Conservation (phyloP, 2,113 vertebrate genomes). For the Antigone vipio region DNA sequence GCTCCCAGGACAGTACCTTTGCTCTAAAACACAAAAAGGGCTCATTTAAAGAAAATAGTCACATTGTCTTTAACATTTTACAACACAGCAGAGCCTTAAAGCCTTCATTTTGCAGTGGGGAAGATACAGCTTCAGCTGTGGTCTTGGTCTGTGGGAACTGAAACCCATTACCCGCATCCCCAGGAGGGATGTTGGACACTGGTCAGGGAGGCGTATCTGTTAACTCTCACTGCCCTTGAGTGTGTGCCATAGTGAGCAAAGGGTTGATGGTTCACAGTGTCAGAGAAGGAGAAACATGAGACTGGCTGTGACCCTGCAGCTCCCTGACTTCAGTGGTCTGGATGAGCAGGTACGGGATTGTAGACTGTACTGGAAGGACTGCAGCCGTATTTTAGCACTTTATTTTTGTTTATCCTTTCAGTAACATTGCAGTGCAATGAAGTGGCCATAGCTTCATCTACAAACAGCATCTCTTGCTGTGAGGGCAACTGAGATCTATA, state of each 20-base stretch:
- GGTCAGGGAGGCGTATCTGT: fast-evolving
- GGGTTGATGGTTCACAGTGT: background rate
- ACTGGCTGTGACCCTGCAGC: background rate
- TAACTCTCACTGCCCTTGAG: background rate
- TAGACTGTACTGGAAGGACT: background rate
- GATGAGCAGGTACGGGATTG: background rate
- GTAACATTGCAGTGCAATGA: background rate
- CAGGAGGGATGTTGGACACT: too few relatives aligned
- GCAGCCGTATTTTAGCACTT: background rate
- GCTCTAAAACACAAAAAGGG: background rate
- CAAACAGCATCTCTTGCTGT: background rate
- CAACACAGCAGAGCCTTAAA: background rate
- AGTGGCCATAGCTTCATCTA: background rate
- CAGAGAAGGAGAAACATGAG: background rate
- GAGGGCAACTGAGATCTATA: background rate
- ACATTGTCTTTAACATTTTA: background rate
- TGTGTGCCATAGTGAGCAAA: background rate
- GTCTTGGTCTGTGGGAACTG: background rate
- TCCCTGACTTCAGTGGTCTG: background rate
- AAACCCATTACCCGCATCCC: too few relatives aligned
- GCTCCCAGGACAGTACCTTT: background rate
- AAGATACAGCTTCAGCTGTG: background rate
- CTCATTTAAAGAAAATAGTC: background rate
- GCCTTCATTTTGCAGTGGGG: background rate
- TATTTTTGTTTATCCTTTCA: fast-evolving